phyloP scores from a whole-genome alignment of 1,140 invertebrate genomes.

The Orchestia grillus region DNA sequence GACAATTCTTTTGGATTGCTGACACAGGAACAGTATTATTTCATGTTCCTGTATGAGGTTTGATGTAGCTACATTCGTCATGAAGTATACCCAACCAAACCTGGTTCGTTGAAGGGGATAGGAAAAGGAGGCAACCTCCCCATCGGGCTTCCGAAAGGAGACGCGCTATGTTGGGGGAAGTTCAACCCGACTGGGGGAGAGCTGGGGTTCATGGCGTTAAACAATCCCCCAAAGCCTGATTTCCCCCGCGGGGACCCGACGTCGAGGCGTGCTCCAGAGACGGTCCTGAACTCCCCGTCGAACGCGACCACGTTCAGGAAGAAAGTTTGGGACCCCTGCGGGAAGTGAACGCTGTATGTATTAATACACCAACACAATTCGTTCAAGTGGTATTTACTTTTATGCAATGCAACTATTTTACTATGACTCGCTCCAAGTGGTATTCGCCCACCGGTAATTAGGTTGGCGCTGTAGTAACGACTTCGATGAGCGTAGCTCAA shows the following conservation, averaged over 20 bases:
- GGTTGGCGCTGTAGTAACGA: too few relatives aligned
- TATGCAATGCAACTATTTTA: too few relatives aligned
- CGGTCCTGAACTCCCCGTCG: constrained; percentile 41
- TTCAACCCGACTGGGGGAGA: not conserved
- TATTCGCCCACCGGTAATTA: too few relatives aligned
- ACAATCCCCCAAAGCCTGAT: not conserved
- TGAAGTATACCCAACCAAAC: not conserved
- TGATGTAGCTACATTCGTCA: not conserved
- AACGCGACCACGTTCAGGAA: constrained; percentile 51
- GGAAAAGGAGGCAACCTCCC: not conserved
- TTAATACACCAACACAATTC: too few relatives aligned
- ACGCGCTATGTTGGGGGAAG: not conserved
- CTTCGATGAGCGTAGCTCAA: too few relatives aligned
- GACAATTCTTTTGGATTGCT: too few relatives aligned
- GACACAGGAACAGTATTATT: too few relatives aligned
- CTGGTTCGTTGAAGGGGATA: constrained; percentile 4
- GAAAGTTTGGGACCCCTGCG: not conserved
- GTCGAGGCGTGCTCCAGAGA: constrained; percentile 44
- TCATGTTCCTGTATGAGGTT: too few relatives aligned
- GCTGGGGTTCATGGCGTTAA: not conserved
- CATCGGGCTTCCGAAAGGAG: not conserved
- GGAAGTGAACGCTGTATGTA: too few relatives aligned
- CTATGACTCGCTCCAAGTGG: too few relatives aligned
- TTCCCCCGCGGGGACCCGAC: constrained; percentile 15
- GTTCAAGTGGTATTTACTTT: too few relatives aligned